Conservation (phyloP, 2,797 vertebrate genomes). For the Etheostoma perlongum region DNA sequence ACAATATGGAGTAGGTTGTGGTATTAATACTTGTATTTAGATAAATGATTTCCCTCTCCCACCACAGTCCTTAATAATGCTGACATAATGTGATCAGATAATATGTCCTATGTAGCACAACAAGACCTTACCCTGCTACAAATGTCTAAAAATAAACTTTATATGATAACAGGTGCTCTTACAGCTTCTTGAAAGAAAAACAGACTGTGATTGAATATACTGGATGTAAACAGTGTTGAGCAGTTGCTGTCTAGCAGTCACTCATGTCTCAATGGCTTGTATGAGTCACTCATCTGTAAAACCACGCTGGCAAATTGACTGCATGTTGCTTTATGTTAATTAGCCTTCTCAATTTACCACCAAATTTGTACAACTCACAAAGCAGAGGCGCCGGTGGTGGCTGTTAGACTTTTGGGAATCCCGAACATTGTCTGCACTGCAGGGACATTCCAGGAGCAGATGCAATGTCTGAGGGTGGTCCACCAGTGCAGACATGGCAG, state of each 20-base stretch:
- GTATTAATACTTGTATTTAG: constrained; percentile 3
- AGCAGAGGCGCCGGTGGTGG: constrained; percentile 23
- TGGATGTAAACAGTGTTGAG: constrained; percentile 13
- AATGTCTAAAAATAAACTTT: constrained; percentile 35
- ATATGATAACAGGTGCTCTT: constrained; percentile 12
- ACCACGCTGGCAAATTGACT: neutral
- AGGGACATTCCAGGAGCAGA: constrained; percentile 48
- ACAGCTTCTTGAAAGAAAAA: constrained; percentile 23
- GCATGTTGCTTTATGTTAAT: constrained; percentile 12
- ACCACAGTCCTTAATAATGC: neutral
- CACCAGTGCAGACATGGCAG: constrained; percentile 26
- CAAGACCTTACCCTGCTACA: neutral
- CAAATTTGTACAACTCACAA: constrained; percentile 20
- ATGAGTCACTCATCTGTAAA: constrained; percentile 2
- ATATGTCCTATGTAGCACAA: neutral
- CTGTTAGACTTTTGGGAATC: constrained; percentile 43
- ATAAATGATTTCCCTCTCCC: neutral
- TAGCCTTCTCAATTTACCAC: neutral
- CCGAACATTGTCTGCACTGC: constrained; percentile 17
- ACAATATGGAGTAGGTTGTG: neutral
- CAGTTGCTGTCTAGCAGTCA: neutral
- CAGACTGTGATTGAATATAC: constrained; percentile 17
- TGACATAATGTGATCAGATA: neutral
- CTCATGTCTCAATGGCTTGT: constrained; percentile 13
- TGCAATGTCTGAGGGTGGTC: constrained; percentile 44